Base-by-base conservation (phyloP, 2,113 vertebrate species). In the Hippocampus guttulatus region DNA sequence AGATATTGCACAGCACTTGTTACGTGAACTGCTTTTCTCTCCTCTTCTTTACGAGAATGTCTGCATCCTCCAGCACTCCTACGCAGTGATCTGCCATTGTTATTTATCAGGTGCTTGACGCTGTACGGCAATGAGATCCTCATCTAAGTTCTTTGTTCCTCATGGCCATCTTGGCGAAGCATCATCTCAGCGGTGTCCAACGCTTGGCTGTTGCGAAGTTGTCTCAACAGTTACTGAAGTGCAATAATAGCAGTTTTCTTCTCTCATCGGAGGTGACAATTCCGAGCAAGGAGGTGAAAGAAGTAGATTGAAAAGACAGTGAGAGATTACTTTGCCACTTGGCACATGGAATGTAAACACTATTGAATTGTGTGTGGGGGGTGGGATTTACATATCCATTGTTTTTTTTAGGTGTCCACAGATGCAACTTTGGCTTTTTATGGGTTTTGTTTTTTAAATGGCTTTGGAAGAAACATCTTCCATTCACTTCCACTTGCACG, bases 241-340 rank as follows among this genome's bases (percentile, higher is more conserved):
- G 90, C 82, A 88, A 88, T 90, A 89, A 93, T 92, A 91, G 83
- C 91, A 91, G 91, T 80, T 89, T 91, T 90, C 75, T 83, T 86
- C 77, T 87, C 75, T 87, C 84, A 89, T 76, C 79, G 83, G 88
- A 87, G 85, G 84, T 90, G 88, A 86, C 85, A 89, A 88, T 82
- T 76, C 75, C 83, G 71, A 81, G 70, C 70, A 78, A 78, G 74
- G 67, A 76, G 72, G 71, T 9, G 80, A 76, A 78, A 77, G 47
- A 76, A 79, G 71, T 68, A 73, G 77, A 88, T 90, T 81, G 74
- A 76, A 77, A 66, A 14, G 69, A 81, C 79, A 68, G 75, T 63
- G 84, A 83, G 81, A 86, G 79, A 75, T 84, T 71, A 57, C 51
- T 62, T 79, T 78, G 77, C 76, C 83, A 83, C 86, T 88, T 91